phyloP scores from a whole-genome alignment of 1,140 invertebrate species.

The Coptotermes formosanus region DNA sequence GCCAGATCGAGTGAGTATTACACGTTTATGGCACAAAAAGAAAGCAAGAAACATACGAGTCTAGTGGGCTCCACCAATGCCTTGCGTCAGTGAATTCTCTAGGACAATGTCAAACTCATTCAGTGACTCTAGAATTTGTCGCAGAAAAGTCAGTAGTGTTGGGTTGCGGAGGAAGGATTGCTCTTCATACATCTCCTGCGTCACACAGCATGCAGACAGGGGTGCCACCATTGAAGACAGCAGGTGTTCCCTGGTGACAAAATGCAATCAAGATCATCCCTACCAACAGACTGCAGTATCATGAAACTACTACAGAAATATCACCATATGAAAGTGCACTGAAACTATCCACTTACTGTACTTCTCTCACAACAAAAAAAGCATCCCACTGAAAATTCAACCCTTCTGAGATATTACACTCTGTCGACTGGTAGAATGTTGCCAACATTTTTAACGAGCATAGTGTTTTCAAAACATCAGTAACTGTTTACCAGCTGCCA shows the following conservation, averaged over 20 bases:
- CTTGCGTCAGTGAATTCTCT: slow-evolving; percentile 92
- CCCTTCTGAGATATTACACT: no score
- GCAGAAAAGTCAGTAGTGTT: slow-evolving; percentile 80
- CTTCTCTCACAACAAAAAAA: no score
- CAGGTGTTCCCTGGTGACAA: slow-evolving; percentile 79
- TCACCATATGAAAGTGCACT: neutral
- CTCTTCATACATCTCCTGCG: slow-evolving; percentile 93
- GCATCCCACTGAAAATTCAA: no score
- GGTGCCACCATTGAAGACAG: slow-evolving; percentile 81
- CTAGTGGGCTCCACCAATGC: slow-evolving; percentile 55
- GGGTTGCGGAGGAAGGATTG: slow-evolving; percentile 88
- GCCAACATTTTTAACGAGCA: no score
- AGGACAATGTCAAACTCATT: slow-evolving; percentile 91
- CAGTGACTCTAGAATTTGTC: slow-evolving; percentile 88
- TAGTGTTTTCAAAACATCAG: no score
- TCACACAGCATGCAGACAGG: slow-evolving; percentile 82
- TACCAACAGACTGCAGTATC: neutral
- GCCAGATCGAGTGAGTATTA: neutral
- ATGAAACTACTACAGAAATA: slow-evolving; percentile 34
- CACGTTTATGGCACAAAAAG: neutral
- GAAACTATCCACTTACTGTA: neutral
- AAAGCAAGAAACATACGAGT: neutral
- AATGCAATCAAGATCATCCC: no score
- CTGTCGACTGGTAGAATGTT: no score
- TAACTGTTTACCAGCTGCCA: no score